phyloP scores from a whole-genome alignment of 2,113 vertebrate genomes.

The Lucifuga dentata region DNA sequence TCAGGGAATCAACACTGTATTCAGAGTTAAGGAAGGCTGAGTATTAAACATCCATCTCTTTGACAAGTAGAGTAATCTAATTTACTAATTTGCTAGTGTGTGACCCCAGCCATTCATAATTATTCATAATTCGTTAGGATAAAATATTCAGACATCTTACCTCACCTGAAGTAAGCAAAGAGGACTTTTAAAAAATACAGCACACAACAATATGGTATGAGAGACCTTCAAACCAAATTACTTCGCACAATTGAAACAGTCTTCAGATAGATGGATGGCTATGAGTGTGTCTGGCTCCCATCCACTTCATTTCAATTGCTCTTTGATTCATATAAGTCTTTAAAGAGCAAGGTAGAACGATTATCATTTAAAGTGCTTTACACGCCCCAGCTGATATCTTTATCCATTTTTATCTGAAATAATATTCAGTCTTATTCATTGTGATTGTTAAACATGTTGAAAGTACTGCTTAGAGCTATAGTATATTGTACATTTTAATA shows the following conservation, averaged over 20 bases:
- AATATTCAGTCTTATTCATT: conserved; percentile 71
- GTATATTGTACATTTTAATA: conserved; percentile 53
- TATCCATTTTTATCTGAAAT: conserved; percentile 67
- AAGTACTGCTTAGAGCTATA: conserved; percentile 24
- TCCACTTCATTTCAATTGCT: conserved; percentile 58
- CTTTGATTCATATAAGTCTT: conserved; percentile 65
- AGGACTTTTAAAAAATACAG: conserved; percentile 43
- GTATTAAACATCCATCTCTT: conserved; percentile 67
- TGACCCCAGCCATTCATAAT: conserved; percentile 71
- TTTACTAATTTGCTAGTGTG: conserved; percentile 81
- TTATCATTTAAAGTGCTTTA: conserved; percentile 79
- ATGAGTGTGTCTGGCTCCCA: conserved; percentile 25
- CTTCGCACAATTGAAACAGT: conserved; percentile 36
- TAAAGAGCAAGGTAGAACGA: conserved; percentile 67
- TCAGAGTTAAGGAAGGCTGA: conserved; percentile 58
- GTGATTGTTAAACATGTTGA: conserved; percentile 70
- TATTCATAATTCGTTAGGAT: conserved; percentile 79
- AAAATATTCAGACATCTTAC: conserved; percentile 79
- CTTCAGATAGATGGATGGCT: conserved; percentile 24
- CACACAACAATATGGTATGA: conserved; percentile 14
- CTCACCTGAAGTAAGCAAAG: conserved; percentile 59
- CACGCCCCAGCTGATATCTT: conserved; percentile 61
- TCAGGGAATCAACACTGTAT: conserved; percentile 41
- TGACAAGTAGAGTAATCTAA: conserved; percentile 73
- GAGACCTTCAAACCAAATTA: conserved; percentile 51